Conservation (phyloP, 2,888 invertebrate genomes). For the Isotomurus palustris region DNA sequence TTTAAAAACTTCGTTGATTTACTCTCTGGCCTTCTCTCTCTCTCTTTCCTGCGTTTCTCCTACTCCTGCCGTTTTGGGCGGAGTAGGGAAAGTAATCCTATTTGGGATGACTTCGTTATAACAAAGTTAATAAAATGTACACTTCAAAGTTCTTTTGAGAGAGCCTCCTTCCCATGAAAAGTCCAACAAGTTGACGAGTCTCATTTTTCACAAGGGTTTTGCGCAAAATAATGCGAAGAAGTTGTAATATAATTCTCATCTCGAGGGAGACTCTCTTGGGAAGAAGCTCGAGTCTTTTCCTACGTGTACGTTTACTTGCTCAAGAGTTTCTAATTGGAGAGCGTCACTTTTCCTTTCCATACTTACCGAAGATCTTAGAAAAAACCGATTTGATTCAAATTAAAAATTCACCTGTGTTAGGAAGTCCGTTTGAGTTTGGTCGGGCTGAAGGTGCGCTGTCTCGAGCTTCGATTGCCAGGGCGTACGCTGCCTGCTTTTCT, state of each 20-base stretch:
- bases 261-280: too few species aligned
- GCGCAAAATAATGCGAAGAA: background rate
- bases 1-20: background rate
- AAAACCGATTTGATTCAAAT: background rate
- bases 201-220: background rate
- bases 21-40: background rate
- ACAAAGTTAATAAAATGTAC: too few species aligned
- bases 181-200: too few species aligned
- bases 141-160: too few species aligned
- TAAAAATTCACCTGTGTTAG: conserved; percentile 82
- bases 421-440: conserved; percentile 86
- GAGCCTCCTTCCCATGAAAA: too few species aligned
- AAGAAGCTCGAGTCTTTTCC: background rate
- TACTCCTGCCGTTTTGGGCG: background rate
- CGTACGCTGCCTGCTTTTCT: conserved; percentile 95
- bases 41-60: background rate
- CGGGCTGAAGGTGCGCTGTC: conserved; percentile 95
- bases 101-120: background rate
- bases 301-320: background rate
- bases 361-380: background rate
- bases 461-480: conserved; percentile 91
- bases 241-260: background rate
- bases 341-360: too few species aligned
- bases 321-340: too few species aligned
- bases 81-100: background rate